Evolutionary conservation across 2,113 vertebrate genomes (phyloP).

Genomic region (Dascyllus trimaculatus): DNA sequence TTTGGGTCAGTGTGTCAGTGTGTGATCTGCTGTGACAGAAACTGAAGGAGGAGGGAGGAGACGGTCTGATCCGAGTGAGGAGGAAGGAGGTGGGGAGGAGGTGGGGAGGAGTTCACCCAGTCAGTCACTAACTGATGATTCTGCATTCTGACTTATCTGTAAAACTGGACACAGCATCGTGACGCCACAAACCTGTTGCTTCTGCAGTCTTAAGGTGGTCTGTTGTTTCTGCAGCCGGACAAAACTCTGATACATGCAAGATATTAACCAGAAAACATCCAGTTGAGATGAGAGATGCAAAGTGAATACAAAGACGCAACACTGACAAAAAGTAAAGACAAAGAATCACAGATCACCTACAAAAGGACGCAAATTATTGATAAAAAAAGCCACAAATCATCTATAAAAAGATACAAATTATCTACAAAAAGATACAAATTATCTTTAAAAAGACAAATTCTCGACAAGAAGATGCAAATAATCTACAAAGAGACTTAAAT

Average conservation of each 20-base stretch:
- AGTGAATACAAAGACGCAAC: background rate
- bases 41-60: background rate
- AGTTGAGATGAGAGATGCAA: no score
- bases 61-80: background rate
- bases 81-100: background rate
- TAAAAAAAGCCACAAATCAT: no score
- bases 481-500: background rate
- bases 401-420: no score
- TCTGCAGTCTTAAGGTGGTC: background rate
- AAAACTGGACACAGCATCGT: background rate
- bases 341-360: background rate
- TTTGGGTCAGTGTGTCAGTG: constrained; percentile 72
- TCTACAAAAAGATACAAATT: background rate
- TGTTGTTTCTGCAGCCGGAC: no score
- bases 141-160: background rate
- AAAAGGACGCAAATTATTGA: no score
- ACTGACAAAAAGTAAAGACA: background rate
- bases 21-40: constrained; percentile 55
- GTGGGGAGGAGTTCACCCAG: background rate
- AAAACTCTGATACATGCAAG: no score
- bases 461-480: no score
- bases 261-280: no score
- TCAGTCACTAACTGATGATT: background rate
- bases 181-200: background rate
- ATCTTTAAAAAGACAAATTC: no score